phyloP scores from a whole-genome alignment of 2,888 invertebrate species.

The Acleris sparsana region DNA sequence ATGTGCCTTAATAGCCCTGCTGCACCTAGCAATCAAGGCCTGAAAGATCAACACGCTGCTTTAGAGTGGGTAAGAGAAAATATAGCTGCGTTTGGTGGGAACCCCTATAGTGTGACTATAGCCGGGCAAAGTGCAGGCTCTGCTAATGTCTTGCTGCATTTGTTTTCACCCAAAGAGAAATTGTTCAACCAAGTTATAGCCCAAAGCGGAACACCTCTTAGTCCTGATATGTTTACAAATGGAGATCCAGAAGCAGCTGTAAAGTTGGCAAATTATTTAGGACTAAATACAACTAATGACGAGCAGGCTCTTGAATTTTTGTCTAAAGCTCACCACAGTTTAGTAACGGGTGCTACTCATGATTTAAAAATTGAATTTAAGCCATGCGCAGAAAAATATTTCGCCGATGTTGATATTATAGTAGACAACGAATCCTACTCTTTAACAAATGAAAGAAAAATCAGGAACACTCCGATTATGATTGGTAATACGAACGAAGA shows the following conservation, averaged over 20 bases:
- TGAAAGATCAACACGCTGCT: constrained; percentile 72
- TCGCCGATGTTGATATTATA: constrained; percentile 68
- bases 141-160: constrained; percentile 63
- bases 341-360: constrained; percentile 62
- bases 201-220: constrained; percentile 72
- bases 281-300: constrained; percentile 59
- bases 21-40: constrained; percentile 72
- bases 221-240: constrained; percentile 64
- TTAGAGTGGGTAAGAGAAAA: constrained; percentile 68
- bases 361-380: constrained; percentile 59
- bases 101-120: constrained; percentile 71
- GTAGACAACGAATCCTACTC: constrained; percentile 65
- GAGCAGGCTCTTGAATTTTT: constrained; percentile 66
- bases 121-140: constrained; percentile 74
- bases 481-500: constrained; percentile 71
- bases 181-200: constrained; percentile 68
- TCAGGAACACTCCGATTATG: constrained; percentile 64
- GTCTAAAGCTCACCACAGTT: constrained; percentile 51
- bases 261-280: constrained; percentile 65
- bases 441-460: constrained; percentile 62
- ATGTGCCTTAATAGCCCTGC: constrained; percentile 69
- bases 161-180: constrained; percentile 69
- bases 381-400: constrained; percentile 71
- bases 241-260: constrained; percentile 61
- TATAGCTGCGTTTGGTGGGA: constrained; percentile 72